These are phyloP conservation scores for Caenorhabditis tropicalis DNA, from an alignment of 1,140 invertebrate species.

Conservation along the genomic window DNA sequence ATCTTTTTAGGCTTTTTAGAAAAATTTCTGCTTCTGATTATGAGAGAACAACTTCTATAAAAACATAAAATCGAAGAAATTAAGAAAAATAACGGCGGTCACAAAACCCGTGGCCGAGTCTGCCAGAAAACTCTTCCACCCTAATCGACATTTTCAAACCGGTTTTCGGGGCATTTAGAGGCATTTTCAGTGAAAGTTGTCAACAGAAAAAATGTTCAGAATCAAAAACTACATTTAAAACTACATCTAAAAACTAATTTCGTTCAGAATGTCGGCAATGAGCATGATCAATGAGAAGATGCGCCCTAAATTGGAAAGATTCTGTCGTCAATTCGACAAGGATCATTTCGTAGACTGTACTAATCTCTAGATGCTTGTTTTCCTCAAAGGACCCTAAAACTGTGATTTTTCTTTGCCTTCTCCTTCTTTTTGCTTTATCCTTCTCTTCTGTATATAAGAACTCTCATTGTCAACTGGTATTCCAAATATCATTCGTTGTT, in stretches of 20 bases:
- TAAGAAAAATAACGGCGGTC: no score
- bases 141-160: no score
- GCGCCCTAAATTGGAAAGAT: conserved; percentile 34
- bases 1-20: no score
- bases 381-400: background rate
- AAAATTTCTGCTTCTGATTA: no score
- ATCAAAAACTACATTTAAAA: no score
- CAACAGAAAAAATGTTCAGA: no score
- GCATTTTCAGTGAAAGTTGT: no score
- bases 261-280: conserved; percentile 53
- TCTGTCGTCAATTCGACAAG: conserved; percentile 46
- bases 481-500: background rate
- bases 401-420: background rate
- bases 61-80: no score
- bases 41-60: no score
- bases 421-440: background rate
- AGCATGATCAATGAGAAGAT: conserved; percentile 14
- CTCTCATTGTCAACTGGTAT: background rate
- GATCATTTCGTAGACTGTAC: conserved; percentile 49
- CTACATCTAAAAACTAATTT: background rate
- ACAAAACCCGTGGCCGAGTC: no score
- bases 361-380: conserved; percentile 22
- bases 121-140: no score
- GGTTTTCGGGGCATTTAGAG: no score
- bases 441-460: conserved; percentile 12